Evolutionary conservation across 2,797 vertebrate species (phyloP), one percentile per base, ranked within the genome.

Genomic region (Platyrinchus mystaceus): DNA sequence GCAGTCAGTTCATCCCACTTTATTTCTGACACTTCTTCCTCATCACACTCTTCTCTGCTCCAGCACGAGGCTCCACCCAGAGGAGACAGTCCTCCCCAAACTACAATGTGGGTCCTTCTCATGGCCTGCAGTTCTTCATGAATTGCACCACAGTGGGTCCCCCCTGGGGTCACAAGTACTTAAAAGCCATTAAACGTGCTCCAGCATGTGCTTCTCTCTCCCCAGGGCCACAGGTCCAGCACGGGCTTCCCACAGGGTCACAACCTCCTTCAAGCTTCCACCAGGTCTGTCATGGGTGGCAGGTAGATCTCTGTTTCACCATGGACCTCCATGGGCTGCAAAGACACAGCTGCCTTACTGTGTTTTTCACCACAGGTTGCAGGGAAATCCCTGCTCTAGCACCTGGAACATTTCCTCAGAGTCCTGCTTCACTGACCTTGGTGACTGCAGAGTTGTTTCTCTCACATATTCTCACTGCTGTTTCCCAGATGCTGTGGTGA

Each of bases 1-100:
- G 7, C 8, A 22, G 16, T 53, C 27, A 37, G 20, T 56, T 52
- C 21, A 73, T 83, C 53, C 39, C 18, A 27, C 0, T 0, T 71
- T 85, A 9, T 49, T 56, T 63, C 83, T 68, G 34, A 7, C 2
- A 3, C 34, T 78, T 28, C 27, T 86, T 78, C 34, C 37, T 50
- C 17, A 10, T 71, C 47, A 49, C 32, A 21, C 18, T 47, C 14
- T 68, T 55, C 18, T 8, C 39, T 67, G 11, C 22, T 47, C 30
- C 62, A 68, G 17, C 34, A 47, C 12, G 5, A 62, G 12, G 22
- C 81, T 12, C 13, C 47, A 53, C 41, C 22, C 55, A 23, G 26
- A 36, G 32, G 18, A 60, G 36, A 19, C 22, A 49, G 19, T 62
- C 24, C 19, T 21, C 60, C 47, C 46, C n/a, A 64, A 47, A 21